These are phyloP conservation scores for Progne subis DNA, from an alignment of 2,113 vertebrate species.

Conservation along the genomic window DNA sequence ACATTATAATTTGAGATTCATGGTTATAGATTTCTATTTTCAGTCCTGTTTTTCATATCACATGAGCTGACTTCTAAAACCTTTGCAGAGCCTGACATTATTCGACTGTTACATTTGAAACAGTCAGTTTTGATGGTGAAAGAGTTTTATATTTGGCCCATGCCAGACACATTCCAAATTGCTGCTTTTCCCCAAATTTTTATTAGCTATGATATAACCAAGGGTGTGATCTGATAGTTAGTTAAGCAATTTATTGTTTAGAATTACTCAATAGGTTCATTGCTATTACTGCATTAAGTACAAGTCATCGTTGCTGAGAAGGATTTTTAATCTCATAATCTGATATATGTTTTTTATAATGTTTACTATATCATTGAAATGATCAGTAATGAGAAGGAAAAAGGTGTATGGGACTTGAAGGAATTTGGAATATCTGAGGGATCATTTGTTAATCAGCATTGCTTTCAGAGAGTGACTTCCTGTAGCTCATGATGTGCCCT, in stretches of 20 bases:
- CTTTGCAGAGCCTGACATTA: not conserved
- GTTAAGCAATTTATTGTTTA: not conserved
- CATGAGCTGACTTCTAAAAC: not conserved
- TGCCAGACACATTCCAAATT: not conserved
- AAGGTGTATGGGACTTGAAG: not conserved
- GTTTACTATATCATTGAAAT: not conserved
- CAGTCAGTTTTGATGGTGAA: not conserved
- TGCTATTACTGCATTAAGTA: not conserved
- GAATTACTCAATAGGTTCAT: not conserved
- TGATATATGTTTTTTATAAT: constrained; percentile 25
- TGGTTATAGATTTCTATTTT: not conserved
- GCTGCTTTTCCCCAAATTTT: not conserved
- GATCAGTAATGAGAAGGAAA: not conserved
- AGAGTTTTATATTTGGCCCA: not conserved
- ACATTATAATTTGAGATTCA: not conserved
- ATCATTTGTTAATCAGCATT: not conserved
- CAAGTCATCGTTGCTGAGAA: not conserved
- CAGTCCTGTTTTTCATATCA: not conserved
- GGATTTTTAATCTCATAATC: not conserved
- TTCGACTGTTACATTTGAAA: not conserved
- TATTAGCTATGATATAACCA: not conserved
- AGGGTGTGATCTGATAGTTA: not conserved
- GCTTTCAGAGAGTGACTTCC: not conserved
- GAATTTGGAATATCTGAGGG: not conserved
- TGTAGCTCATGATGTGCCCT: not conserved